These are phyloP conservation scores for Xestobium rufovillosum DNA, from an alignment of 2,888 invertebrate genomes.

Conservation along the genomic window DNA sequence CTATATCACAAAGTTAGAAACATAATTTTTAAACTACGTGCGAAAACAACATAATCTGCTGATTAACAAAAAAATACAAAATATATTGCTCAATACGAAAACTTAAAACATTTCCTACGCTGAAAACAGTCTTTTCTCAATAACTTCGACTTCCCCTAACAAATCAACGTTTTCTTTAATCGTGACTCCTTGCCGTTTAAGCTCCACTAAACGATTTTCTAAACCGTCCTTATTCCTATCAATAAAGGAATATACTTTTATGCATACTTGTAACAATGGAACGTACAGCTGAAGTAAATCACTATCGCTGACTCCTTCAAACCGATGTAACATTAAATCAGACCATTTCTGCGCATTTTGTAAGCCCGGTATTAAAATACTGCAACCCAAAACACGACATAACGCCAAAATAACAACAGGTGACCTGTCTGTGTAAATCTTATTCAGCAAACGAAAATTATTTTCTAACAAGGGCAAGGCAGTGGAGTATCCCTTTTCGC, in stretches of 20 bases:
- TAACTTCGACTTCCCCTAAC: conserved; percentile 56
- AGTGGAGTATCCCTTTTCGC: conserved; percentile 50
- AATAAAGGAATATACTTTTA: conserved; percentile 57
- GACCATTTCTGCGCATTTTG: conserved; percentile 62
- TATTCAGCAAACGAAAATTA: conserved; percentile 58
- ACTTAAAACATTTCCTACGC: conserved; percentile 3
- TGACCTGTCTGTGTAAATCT: conserved; percentile 61
- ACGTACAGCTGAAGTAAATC: conserved; percentile 62
- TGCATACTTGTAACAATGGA: conserved; percentile 60
- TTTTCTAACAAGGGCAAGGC: conserved; percentile 60
- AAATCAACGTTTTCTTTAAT: conserved; percentile 53
- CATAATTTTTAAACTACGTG: too few relatives aligned
- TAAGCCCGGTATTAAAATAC: conserved; percentile 43
- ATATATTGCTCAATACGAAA: too few relatives aligned
- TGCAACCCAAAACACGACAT: conserved; percentile 61
- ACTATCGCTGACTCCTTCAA: conserved; percentile 63
- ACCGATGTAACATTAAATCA: conserved; percentile 59
- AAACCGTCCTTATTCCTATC: conserved; percentile 56
- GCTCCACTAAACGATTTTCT: conserved; percentile 52
- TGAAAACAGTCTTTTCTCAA: conserved; percentile 43
- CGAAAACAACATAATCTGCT: too few relatives aligned
- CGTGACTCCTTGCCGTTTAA: conserved; percentile 60
- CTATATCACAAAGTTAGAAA: too few relatives aligned
- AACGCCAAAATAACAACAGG: conserved; percentile 58
- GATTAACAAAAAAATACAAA: too few relatives aligned